Base-by-base conservation (phyloP, 2,113 vertebrate species). In the Pachycephala philippinensis region DNA sequence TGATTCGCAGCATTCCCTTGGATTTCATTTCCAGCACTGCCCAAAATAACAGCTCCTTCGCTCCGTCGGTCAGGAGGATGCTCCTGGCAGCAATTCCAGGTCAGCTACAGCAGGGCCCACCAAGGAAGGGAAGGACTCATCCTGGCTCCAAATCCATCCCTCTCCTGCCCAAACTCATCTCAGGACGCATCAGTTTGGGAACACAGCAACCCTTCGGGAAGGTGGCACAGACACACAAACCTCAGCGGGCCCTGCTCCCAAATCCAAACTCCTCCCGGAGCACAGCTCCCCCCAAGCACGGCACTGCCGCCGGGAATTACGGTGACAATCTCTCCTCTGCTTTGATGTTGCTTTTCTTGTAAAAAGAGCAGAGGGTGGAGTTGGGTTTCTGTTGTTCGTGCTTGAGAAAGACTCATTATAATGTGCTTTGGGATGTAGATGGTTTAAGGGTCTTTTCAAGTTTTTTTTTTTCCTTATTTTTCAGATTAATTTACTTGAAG, bases 161-260 rank as follows among this genome's bases (percentile, higher is more conserved):
- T 15, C 2, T 37, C 23, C n/a, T 10, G 52, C 72, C 6, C 9
- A 11, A 33, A 7, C 19, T 17, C 59, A 2, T 12, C 50, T 9
- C 53, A 2, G 5, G 66, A 28, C 28, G 10, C 8, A 0, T 4
- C 19, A 7, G 9, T 3, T 17, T 0, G 2, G 23, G 79, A 18
- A 1, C 33, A 0, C 30, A 1, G 4, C 13, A 54, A 0, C 0
- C 2, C n/a, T 35, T 2, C 23, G 2, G 49, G 65, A 65, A 68
- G 50, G 44, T 1, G 2, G 3, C 52, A 2, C 13, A 15, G 40
- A 11, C 78, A 20, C 64, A 0, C 60, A 12, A 7, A 9, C 9
- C 72, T 6, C 39, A 1, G 1, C 0, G 5, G 49, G 44, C 28
- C n/a, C 11, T 0, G 21, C 37, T 60, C 80, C 3, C 3, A 20